Evolutionary conservation across 2,797 vertebrate species (phyloP).

Genomic region (Nasua narica): DNA sequence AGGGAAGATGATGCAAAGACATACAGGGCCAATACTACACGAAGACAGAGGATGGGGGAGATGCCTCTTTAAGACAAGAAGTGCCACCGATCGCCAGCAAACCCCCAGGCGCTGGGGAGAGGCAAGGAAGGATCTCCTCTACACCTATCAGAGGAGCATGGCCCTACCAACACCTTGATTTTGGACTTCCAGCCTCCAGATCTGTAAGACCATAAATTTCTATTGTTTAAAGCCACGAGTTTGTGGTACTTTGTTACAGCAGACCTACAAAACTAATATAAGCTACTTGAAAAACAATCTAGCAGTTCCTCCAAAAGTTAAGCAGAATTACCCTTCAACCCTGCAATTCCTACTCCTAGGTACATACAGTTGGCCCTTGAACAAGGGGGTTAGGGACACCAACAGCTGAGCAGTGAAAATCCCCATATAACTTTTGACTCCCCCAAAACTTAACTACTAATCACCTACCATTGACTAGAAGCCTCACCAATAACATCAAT

Average conservation of each 20-base stretch:
- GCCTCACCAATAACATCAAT: neutral
- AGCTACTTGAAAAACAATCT: neutral
- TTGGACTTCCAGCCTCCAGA: neutral
- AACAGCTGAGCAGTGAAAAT: neutral
- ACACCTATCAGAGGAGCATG: neutral
- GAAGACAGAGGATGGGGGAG: neutral
- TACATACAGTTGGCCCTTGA: neutral
- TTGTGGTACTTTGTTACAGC: neutral
- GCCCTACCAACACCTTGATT: neutral
- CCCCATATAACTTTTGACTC: neutral
- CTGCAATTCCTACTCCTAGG: neutral
- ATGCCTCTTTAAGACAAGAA: neutral
- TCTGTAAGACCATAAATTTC: neutral
- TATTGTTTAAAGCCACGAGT: neutral
- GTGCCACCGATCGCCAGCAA: neutral
- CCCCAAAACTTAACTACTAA: neutral
- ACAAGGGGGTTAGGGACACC: neutral
- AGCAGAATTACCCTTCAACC: neutral
- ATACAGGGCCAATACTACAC: neutral
- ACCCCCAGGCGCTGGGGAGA: neutral
- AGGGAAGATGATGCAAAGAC: neutral
- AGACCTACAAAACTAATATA: neutral
- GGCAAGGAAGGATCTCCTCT: neutral
- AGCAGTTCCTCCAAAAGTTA: neutral
- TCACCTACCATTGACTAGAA: neutral